phyloP scores from a whole-genome alignment of 1,140 invertebrate species.

The Theocolax elegans region DNA sequence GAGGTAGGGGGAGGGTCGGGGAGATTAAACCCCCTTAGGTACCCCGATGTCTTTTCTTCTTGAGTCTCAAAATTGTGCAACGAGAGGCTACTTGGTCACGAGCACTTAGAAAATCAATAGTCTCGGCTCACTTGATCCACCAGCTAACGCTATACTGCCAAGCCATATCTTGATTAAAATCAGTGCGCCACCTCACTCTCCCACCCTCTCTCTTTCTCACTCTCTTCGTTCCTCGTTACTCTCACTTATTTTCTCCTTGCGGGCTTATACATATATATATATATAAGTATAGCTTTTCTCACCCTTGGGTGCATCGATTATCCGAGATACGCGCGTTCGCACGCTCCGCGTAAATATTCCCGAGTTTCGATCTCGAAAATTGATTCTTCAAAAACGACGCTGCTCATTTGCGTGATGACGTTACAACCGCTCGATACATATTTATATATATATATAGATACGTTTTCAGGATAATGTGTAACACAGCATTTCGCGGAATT shows the following conservation, averaged over 20 bases:
- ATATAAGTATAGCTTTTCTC: no score
- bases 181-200: constrained; percentile 58
- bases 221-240: constrained; percentile 42
- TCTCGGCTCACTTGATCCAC: constrained; percentile 59
- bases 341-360: no score
- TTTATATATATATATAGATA: no score
- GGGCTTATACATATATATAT: no score
- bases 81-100: constrained; percentile 57
- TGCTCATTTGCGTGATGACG: no score
- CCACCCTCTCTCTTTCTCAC: constrained; percentile 30
- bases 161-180: constrained; percentile 69
- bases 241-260: constrained; percentile 42
- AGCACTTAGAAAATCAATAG: constrained; percentile 67
- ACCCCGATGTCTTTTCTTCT: constrained; percentile 3
- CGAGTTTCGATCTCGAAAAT: no score
- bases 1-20: not conserved
- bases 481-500: no score
- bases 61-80: constrained; percentile 53
- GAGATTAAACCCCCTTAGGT: constrained; percentile 2
- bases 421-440: no score
- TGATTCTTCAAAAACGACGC: no score
- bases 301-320: no score
- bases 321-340: no score
- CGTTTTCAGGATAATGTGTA: no score
- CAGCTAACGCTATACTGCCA: constrained; percentile 46